phyloP scores from a whole-genome alignment of 2,888 invertebrate genomes.

The Pheosia gnoma region DNA sequence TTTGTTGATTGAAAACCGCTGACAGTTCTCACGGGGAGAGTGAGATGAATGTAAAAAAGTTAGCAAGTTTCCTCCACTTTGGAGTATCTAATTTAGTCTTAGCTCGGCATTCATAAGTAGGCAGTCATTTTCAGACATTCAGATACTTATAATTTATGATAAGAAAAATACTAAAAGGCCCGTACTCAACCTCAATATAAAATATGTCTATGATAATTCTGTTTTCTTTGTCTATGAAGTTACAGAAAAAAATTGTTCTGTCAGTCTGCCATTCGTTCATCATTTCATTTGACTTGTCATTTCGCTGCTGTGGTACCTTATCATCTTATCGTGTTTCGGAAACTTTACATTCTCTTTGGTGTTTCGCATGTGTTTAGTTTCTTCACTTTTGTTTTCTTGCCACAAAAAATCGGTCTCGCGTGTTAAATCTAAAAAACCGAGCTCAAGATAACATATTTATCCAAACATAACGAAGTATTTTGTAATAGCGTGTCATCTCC shows the following conservation, averaged over 20 bases:
- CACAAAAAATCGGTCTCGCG: slow-evolving; percentile 38
- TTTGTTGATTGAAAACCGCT: no score
- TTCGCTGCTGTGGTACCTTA: slow-evolving; percentile 24
- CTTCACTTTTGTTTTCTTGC: slow-evolving; percentile 41
- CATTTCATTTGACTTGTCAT: slow-evolving; percentile 34
- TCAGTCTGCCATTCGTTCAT: background rate
- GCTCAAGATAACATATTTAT: slow-evolving; percentile 1
- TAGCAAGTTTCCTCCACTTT: no score
- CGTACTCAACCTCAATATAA: no score
- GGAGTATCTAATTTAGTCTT: no score
- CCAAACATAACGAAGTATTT: slow-evolving; percentile 7
- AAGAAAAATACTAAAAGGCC: no score
- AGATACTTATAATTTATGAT: no score
- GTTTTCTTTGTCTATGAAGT: background rate
- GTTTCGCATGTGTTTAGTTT: slow-evolving; percentile 2
- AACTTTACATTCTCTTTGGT: no score
- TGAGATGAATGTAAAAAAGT: no score
- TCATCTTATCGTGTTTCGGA: slow-evolving; percentile 28
- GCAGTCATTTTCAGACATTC: no score
- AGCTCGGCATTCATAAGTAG: no score
- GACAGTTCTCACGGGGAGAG: no score
- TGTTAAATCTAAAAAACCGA: slow-evolving; percentile 6
- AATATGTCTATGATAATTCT: no score
- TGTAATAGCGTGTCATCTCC: slow-evolving; percentile 17
- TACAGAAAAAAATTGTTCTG: background rate